Evolutionary conservation across 1,140 invertebrate genomes (phyloP).

Genomic region (Trypoxylus dichotomus): DNA sequence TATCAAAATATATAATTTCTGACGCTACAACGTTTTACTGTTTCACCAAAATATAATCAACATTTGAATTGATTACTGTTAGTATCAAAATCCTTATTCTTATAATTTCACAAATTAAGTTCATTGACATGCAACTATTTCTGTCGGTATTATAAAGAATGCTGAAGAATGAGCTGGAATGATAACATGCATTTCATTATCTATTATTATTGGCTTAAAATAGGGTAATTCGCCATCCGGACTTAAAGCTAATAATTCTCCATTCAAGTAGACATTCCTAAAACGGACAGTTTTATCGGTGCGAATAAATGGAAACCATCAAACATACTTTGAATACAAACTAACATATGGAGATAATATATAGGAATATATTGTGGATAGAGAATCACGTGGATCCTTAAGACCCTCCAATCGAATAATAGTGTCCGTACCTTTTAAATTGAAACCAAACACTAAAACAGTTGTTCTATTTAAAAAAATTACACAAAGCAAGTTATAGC

Average conservation of each 20-base stretch:
- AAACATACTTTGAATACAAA: neutral
- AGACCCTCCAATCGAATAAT: constrained; percentile 55
- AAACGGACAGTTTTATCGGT: constrained; percentile 26
- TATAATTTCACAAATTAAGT: neutral
- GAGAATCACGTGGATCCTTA: neutral
- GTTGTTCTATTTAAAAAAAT: neutral
- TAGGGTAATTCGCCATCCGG: neutral
- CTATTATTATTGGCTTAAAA: neutral
- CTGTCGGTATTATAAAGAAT: constrained; percentile 15
- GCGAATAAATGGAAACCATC: neutral
- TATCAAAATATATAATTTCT: too few relatives aligned
- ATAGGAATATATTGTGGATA: neutral
- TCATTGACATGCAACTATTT: neutral
- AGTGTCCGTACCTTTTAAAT: constrained; percentile 56
- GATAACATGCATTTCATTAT: neutral
- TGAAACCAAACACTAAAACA: constrained; percentile 62
- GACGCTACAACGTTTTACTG: too few relatives aligned
- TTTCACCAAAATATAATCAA: neutral
- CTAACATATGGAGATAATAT: neutral
- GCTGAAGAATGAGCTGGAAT: constrained; percentile 15
- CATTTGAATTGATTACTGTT: neutral
- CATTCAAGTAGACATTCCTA: constrained; percentile 13
- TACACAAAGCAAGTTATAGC: neutral
- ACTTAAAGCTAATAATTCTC: neutral
- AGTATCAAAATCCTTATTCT: neutral